Evolutionary conservation across 2,888 invertebrate species (phyloP).

Genomic region (Dinocampus coccinellae): DNA sequence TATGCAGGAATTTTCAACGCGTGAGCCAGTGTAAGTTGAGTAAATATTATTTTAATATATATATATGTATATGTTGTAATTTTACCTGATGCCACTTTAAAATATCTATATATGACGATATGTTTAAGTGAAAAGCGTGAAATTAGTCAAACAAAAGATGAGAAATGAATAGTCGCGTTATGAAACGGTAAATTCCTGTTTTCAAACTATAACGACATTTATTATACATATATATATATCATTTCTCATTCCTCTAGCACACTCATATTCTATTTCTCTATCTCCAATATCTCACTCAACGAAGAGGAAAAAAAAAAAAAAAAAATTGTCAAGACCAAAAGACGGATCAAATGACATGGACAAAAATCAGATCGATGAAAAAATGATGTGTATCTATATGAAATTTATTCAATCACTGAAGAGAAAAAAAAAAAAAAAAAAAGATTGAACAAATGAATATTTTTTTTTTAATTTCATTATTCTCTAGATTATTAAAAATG

Average conservation of each 20-base stretch:
- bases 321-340: too few species aligned
- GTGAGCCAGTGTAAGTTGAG: not conserved
- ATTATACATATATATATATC: too few species aligned
- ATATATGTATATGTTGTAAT: not conserved
- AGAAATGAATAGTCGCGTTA: not conserved
- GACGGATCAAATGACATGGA: slow-evolving; percentile 6
- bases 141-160: not conserved
- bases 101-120: not conserved
- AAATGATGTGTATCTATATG: not conserved
- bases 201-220: not conserved
- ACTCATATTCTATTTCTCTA: too few species aligned
- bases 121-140: not conserved
- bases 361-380: not conserved
- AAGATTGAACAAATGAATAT: too few species aligned
- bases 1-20: not conserved
- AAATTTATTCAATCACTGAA: too few species aligned
- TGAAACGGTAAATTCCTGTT: not conserved
- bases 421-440: too few species aligned
- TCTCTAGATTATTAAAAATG: too few species aligned
- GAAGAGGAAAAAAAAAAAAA: too few species aligned
- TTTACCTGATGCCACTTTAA: not conserved
- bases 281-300: not conserved
- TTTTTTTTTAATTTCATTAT: too few species aligned
- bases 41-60: not conserved
- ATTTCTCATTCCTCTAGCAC: too few species aligned